phyloP scores from a whole-genome alignment of 1,140 invertebrate genomes.

The Diuraphis noxia region DNA sequence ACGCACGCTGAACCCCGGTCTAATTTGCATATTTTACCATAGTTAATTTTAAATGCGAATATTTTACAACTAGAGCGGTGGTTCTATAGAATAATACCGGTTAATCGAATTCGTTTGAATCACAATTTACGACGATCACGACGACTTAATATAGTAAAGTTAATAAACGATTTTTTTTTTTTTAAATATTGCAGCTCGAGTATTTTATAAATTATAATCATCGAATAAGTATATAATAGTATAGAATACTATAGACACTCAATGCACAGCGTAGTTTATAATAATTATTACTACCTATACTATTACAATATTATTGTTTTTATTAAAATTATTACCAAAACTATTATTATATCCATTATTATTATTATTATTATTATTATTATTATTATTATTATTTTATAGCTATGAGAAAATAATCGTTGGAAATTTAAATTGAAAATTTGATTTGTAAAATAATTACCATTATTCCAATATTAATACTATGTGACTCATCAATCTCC shows the following conservation, averaged over 20 bases:
- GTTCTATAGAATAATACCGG: neutral
- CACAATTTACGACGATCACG: conserved; percentile 2
- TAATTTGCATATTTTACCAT: conserved; percentile 23
- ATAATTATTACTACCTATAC: neutral
- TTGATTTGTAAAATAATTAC: neutral
- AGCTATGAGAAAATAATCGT: neutral
- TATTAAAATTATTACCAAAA: neutral
- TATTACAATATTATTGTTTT: neutral
- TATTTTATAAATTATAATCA: neutral
- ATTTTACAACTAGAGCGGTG: conserved; percentile 21
- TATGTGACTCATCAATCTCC: neutral
- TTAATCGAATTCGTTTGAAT: conserved; percentile 15
- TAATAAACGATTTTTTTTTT: conserved; percentile 1
- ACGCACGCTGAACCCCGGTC: neutral
- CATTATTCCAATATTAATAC: neutral
- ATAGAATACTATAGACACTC: neutral
- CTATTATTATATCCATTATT: neutral
- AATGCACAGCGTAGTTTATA: neutral
- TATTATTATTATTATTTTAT: neutral
- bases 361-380: neutral
- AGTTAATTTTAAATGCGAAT: conserved; percentile 16
- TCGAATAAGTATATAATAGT: neutral
- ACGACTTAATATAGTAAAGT: neutral
- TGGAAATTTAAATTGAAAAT: neutral
- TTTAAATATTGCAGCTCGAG: neutral